Conservation (phyloP, 2,113 vertebrate genomes). For the Phycodurus eques region DNA sequence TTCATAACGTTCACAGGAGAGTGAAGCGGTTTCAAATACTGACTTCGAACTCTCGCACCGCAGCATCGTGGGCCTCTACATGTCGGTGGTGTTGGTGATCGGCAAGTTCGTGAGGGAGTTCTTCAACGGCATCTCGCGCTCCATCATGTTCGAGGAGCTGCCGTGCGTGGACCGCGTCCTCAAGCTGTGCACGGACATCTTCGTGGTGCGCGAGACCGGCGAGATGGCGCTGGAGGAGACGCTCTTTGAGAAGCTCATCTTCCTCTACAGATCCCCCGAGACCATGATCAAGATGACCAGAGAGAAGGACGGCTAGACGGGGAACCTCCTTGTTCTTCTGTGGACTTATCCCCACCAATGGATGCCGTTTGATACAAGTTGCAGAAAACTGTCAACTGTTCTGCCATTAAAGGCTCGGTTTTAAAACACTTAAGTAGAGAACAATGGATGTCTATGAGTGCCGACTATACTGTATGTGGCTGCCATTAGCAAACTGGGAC, state of each 20-base stretch:
- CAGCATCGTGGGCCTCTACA: slow-evolving; percentile 76
- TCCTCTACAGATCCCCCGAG: slow-evolving; percentile 68
- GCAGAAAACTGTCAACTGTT: neutral
- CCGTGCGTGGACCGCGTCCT: slow-evolving; percentile 75
- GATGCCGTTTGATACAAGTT: neutral
- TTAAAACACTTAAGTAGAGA: neutral
- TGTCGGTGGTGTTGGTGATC: slow-evolving; percentile 76
- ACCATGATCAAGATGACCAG: slow-evolving; percentile 74
- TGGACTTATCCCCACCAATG: neutral
- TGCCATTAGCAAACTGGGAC: neutral
- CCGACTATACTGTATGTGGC: neutral
- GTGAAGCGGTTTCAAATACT: too few relatives aligned
- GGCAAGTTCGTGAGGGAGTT: slow-evolving; percentile 80
- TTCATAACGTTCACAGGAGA: too few relatives aligned
- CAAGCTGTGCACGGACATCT: slow-evolving; percentile 74
- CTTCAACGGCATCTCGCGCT: slow-evolving; percentile 77
- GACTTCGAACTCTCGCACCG: neutral
- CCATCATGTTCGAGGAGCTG: slow-evolving; percentile 80
- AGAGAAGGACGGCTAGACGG: slow-evolving; percentile 61
- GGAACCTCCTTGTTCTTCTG: neutral
- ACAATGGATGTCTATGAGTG: neutral
- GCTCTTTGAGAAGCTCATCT: slow-evolving; percentile 77
- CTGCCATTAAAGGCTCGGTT: neutral
- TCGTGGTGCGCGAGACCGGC: slow-evolving; percentile 73
- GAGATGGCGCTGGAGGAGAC: slow-evolving; percentile 79